phyloP scores from a whole-genome alignment of 64 coral and sea anemone species.

The Actinia equina region DNA sequence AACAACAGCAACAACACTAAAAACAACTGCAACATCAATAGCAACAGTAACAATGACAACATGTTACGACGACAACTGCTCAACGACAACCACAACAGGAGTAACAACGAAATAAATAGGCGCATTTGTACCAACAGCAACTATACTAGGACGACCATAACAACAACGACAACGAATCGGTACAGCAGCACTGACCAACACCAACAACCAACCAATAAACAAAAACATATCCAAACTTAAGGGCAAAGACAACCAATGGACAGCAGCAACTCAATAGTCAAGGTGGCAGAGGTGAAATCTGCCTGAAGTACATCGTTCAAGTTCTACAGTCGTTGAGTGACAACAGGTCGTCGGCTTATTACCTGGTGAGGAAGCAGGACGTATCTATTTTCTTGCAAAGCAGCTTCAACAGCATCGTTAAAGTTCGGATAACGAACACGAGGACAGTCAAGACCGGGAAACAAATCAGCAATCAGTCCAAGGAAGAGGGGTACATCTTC shows the following conservation, averaged over 20 bases:
- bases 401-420: constrained; percentile 92
- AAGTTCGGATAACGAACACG: constrained; percentile 98
- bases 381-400: constrained; percentile 87
- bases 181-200: not conserved
- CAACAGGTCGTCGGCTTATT: not conserved
- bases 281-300: not conserved
- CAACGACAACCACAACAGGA: too few relatives aligned
- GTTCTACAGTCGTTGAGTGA: too few relatives aligned
- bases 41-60: not conserved
- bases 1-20: not conserved
- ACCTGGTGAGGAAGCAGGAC: constrained; percentile 90
- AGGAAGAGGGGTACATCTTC: constrained; percentile 98
- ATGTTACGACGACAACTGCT: not conserved
- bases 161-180: too few relatives aligned
- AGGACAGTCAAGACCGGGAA: constrained; percentile 94
- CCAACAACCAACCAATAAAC: not conserved
- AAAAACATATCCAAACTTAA: not conserved
- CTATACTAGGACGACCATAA: not conserved
- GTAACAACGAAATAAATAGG: not conserved
- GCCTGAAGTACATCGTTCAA: not conserved
- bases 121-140: not conserved
- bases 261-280: not conserved
- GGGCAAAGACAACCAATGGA: not conserved
- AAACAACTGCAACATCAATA: constrained; percentile 29
- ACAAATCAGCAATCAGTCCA: constrained; percentile 97